Conservation (phyloP, 2,888 invertebrate genomes). For the Onchidella celtica region DNA sequence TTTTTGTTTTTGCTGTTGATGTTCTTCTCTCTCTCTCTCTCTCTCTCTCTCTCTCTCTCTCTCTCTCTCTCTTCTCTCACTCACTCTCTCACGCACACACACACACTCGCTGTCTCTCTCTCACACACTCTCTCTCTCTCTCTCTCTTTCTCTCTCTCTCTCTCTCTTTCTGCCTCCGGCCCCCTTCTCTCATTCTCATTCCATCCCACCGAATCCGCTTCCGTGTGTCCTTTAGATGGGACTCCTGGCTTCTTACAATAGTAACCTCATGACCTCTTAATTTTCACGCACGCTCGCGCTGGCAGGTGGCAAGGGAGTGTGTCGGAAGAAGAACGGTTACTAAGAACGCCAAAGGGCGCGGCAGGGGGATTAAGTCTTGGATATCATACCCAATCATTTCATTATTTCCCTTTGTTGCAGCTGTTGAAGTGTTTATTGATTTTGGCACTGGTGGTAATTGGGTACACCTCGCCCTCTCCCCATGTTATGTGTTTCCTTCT, state of each 20-base stretch:
- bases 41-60: neutral
- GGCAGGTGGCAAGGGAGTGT: neutral
- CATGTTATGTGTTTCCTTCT: too few species aligned
- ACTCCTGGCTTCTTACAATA: too few species aligned
- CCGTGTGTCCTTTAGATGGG: neutral
- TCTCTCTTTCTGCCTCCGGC: neutral
- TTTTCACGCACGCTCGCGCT: slow-evolving; percentile 15
- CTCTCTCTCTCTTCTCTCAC: neutral
- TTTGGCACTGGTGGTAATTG: slow-evolving; percentile 23
- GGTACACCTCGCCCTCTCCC: neutral
- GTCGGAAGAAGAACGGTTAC: too few species aligned
- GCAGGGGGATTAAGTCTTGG: slow-evolving; percentile 24
- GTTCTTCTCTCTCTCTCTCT: neutral
- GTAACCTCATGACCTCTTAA: neutral
- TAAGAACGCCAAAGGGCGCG: slow-evolving; percentile 21
- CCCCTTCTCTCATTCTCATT: neutral
- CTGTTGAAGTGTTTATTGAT: slow-evolving; percentile 15
- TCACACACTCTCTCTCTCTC: neutral
- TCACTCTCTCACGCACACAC: neutral
- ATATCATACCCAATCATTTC: slow-evolving; percentile 38
- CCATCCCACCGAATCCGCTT: neutral
- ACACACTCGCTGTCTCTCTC: neutral
- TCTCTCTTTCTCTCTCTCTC: slow-evolving; percentile 4
- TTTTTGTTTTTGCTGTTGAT: neutral
- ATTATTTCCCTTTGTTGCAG: slow-evolving; percentile 32